A percentile compares a stretch with the other conserved stretches of the same genome.
Conservation (phyloP, 2,888 invertebrate species). For the Kryphioiulus occultus region DNA sequence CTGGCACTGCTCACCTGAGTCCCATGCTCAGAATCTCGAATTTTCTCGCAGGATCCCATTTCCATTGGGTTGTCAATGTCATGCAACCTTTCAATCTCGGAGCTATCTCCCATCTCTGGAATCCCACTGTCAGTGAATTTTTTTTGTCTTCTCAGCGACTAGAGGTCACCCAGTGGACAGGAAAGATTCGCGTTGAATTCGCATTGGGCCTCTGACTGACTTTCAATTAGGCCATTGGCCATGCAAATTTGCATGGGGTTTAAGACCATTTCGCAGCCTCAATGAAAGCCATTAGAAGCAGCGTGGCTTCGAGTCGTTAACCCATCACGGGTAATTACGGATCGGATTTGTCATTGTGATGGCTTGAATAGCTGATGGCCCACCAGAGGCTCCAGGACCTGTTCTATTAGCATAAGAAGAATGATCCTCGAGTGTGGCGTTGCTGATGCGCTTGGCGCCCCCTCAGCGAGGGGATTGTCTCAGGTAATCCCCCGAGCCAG, state of each 20-base stretch:
- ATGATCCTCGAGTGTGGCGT: not conserved
- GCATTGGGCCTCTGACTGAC: constrained; percentile 5
- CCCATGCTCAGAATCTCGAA: too few species aligned
- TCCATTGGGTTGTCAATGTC: too few species aligned
- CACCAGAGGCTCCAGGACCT: constrained; percentile 5
- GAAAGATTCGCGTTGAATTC: not conserved
- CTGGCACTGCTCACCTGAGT: too few species aligned
- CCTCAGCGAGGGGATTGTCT: not conserved
- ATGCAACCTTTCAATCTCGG: too few species aligned
- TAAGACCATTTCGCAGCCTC: not conserved
- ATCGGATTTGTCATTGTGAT: not conserved
- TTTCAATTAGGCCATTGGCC: not conserved
- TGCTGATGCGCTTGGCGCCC: not conserved
- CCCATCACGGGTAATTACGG: not conserved
- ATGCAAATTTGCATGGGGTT: not conserved
- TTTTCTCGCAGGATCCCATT: too few species aligned
- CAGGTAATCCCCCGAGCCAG: not conserved
- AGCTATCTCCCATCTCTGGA: too few species aligned
- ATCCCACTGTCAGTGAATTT: not conserved
- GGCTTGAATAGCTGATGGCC: not conserved
- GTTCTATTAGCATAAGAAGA: constrained; percentile 5
- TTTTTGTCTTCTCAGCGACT: not conserved
- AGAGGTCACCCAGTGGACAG: not conserved
- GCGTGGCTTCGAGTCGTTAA: constrained; percentile 5
- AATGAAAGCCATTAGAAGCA: not conserved